Conservation (phyloP, 2,888 invertebrate species). For the Nomada ruficornis region DNA sequence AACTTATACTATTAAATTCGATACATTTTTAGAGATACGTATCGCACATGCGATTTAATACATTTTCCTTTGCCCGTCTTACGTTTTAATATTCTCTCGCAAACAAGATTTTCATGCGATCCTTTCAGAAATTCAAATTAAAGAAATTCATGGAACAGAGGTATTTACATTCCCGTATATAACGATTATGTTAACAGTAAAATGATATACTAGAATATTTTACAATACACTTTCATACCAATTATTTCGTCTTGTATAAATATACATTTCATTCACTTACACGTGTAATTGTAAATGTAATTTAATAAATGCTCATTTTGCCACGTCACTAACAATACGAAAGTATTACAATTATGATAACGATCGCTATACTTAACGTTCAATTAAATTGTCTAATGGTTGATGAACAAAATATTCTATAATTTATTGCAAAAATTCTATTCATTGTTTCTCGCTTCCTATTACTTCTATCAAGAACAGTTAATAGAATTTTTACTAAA, state of each 20-base stretch:
- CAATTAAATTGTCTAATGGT: conserved; percentile 1
- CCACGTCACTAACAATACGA: neutral
- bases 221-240: conserved; percentile 27
- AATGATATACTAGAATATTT: conserved; percentile 34
- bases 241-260: conserved; percentile 37
- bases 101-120: conserved; percentile 2
- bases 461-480: neutral
- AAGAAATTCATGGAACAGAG: conserved; percentile 14
- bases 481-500: neutral
- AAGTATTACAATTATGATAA: neutral
- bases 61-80: neutral
- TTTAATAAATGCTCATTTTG: conserved; percentile 12
- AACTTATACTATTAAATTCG: conserved; percentile 58
- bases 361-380: neutral
- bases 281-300: conserved; percentile 4
- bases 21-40: conserved; percentile 30
- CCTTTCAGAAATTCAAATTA: neutral
- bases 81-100: neutral
- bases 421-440: neutral
- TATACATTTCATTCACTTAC: conserved; percentile 33
- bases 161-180: conserved; percentile 45
- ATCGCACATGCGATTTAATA: neutral
- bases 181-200: conserved; percentile 13
- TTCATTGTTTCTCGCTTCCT: neutral
- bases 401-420: neutral